These are phyloP conservation scores for Indri indri DNA, from an alignment of 2,113 vertebrate genomes.

Conservation along the genomic window DNA sequence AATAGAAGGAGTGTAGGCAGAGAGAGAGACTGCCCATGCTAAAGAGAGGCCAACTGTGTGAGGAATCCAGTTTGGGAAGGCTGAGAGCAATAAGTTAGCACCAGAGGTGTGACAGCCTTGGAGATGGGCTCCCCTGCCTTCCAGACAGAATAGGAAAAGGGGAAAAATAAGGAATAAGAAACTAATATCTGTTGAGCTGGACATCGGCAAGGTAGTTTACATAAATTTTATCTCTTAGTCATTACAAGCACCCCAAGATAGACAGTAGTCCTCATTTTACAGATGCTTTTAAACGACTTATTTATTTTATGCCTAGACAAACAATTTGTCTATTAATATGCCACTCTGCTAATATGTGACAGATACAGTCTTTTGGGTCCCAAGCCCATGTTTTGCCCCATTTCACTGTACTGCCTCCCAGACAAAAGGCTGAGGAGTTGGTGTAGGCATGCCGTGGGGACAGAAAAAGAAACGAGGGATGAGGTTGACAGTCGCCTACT, in stretches of 20 bases:
- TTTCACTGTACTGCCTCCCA: background rate
- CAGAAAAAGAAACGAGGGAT: background rate
- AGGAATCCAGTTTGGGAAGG: background rate
- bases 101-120: background rate
- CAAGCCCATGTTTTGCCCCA: background rate
- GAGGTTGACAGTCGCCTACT: background rate
- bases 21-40: fast-evolving
- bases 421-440: background rate
- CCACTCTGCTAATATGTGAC: background rate
- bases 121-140: background rate
- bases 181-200: background rate
- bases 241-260: background rate
- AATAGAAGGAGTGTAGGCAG: background rate
- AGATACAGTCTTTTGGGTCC: background rate
- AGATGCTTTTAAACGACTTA: background rate
- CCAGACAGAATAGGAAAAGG: background rate
- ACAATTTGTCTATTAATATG: background rate
- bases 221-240: background rate
- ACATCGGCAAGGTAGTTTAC: background rate
- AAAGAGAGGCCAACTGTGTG: background rate
- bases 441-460: background rate
- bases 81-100: background rate
- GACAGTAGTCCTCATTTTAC: background rate
- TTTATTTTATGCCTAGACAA: background rate
- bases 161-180: background rate